Percentiles rank a stretch among this genome's conserved stretches.
phyloP scores from a whole-genome alignment of 2,797 vertebrate species.

The Hybognathus amarus region DNA sequence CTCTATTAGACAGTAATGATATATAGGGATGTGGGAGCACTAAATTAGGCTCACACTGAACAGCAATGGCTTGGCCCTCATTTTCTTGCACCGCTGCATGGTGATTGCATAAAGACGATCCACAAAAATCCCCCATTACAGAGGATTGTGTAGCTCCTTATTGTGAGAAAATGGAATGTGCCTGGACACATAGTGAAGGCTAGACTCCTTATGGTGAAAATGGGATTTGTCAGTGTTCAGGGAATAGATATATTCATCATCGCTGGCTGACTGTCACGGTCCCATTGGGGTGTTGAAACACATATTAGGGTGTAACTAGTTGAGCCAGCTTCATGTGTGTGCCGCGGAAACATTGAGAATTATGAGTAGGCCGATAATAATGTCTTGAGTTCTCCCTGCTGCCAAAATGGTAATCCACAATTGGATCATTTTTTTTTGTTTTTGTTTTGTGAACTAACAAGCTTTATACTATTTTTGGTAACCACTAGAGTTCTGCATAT shows the following conservation, averaged over 20 bases:
- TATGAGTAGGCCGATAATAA: conserved; percentile 24
- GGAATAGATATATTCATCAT: conserved; percentile 63
- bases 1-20: not conserved
- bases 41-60: conserved; percentile 33
- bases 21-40: conserved; percentile 15
- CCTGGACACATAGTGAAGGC: conserved; percentile 56
- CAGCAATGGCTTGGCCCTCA: conserved; percentile 1
- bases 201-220: conserved; percentile 51
- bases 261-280: conserved; percentile 48
- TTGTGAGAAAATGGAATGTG: conserved; percentile 62
- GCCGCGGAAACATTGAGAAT: conserved; percentile 35
- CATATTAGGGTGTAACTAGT: conserved; percentile 43
- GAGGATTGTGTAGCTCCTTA: conserved; percentile 43
- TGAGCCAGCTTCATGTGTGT: conserved; percentile 20
- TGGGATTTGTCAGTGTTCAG: conserved; percentile 59
- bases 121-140: conserved; percentile 38
- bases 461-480: conserved; percentile 19
- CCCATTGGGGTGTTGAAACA: conserved; percentile 41
- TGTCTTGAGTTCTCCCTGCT: conserved; percentile 28
- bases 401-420: conserved; percentile 34
- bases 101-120: conserved; percentile 9
- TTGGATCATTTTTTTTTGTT: not conserved
- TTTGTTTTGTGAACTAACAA: conserved; percentile 27
- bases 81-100: not conserved
- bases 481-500: no score